These are phyloP conservation scores for Tamias sibiricus DNA, from an alignment of 2,113 vertebrate genomes.

Conservation along the genomic window DNA sequence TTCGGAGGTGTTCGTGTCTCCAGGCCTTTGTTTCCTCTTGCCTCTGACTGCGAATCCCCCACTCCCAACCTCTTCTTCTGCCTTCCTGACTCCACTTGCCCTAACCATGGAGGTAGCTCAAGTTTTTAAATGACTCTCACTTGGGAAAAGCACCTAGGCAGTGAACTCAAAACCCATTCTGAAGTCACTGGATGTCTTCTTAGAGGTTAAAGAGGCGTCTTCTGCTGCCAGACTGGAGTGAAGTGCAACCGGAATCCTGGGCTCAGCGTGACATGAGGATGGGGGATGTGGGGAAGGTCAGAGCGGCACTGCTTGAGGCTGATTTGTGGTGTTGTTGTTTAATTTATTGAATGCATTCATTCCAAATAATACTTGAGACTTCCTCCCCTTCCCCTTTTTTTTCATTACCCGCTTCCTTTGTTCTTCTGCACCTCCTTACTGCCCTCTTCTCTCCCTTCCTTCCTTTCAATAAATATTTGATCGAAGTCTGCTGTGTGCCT, in stretches of 20 bases:
- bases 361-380: neutral
- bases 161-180: neutral
- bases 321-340: neutral
- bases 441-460: neutral
- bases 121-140: neutral
- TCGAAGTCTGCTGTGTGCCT: neutral
- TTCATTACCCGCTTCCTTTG: neutral
- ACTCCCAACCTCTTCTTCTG: neutral
- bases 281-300: neutral
- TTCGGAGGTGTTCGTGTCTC: too few species aligned
- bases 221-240: too few species aligned
- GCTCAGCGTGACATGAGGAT: neutral
- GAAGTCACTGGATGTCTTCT: neutral
- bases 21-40: neutral
- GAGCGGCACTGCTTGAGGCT: neutral
- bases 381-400: accelerated
- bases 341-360: neutral
- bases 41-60: neutral
- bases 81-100: neutral
- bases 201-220: neutral
- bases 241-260: neutral
- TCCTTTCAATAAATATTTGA: neutral
- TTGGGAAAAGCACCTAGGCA: neutral
- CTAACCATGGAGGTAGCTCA: neutral
- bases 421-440: neutral